These are phyloP conservation scores for Actinemys pallida DNA, from an alignment of 2,113 vertebrate species.

Conservation along the genomic window DNA sequence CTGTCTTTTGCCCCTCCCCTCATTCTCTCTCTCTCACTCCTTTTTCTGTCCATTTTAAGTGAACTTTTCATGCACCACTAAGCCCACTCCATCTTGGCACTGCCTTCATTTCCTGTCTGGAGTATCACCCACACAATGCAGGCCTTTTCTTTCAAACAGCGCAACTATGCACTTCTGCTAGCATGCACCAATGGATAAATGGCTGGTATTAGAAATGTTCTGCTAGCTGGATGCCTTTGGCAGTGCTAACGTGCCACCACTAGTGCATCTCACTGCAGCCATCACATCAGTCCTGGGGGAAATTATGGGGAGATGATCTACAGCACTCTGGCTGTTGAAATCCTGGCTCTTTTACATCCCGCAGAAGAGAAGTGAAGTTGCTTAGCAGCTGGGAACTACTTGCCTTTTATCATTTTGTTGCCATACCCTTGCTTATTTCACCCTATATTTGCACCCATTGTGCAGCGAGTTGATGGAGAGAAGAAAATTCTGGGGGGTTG, in stretches of 20 bases:
- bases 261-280: background rate
- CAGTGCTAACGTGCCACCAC: conserved; percentile 54
- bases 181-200: background rate
- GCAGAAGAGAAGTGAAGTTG: fast-evolving
- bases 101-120: conserved; percentile 64
- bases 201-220: background rate
- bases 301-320: conserved; percentile 9
- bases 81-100: conserved; percentile 67
- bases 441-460: fast-evolving
- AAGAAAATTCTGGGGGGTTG: background rate
- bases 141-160: conserved; percentile 58
- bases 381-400: fast-evolving
- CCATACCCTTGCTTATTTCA: background rate
- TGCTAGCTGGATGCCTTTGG: conserved; percentile 76
- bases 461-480: fast-evolving
- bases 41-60: conserved; percentile 47
- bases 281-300: conserved; percentile 10
- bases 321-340: background rate
- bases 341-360: conserved; percentile 6
- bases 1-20: background rate
- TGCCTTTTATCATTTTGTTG: background rate
- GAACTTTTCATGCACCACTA: conserved; percentile 70
- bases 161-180: conserved; percentile 73
- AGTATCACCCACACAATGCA: conserved; percentile 69
- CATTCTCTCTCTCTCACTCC: conserved; percentile 40